These are phyloP conservation scores for Cotesia glomerata DNA, from an alignment of 1,140 invertebrate genomes.

Conservation along the genomic window DNA sequence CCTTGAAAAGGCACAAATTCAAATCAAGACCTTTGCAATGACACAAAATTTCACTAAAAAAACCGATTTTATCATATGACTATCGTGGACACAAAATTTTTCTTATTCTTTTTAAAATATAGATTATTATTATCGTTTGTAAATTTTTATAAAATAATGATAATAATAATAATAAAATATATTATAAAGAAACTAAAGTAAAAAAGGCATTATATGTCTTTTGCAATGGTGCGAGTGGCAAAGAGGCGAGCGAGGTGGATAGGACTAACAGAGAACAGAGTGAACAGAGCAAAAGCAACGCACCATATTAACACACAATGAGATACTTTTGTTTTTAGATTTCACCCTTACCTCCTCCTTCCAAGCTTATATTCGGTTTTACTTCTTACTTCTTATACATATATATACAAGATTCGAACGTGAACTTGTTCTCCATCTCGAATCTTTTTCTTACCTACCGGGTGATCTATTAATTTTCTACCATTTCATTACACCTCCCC, in stretches of 20 bases:
- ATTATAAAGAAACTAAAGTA: not conserved
- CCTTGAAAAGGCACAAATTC: too few relatives aligned
- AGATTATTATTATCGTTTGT: too few relatives aligned
- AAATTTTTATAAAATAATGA: too few relatives aligned
- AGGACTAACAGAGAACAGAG: not conserved
- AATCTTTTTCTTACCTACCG: constrained; percentile 43
- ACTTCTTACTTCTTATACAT: not conserved
- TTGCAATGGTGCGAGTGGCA: constrained; percentile 8
- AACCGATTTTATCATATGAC: too few relatives aligned
- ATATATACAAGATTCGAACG: constrained; percentile 18
- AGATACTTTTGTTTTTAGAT: constrained; percentile 62
- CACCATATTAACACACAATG: constrained; percentile 64
- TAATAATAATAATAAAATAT: not conserved
- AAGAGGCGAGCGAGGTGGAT: constrained; percentile 33
- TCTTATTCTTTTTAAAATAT: too few relatives aligned
- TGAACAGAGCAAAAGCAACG: constrained; percentile 19
- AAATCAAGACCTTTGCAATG: too few relatives aligned
- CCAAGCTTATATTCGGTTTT: constrained; percentile 41
- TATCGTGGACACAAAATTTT: too few relatives aligned
- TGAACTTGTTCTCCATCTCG: constrained; percentile 51
- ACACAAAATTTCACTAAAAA: too few relatives aligned
- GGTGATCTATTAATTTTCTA: constrained; percentile 39
- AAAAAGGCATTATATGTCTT: too few relatives aligned
- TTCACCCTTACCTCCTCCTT: constrained; percentile 47
- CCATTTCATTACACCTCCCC: not conserved